phyloP scores from a whole-genome alignment of 1,140 invertebrate species.

The Schlechtendalia chinensis region DNA sequence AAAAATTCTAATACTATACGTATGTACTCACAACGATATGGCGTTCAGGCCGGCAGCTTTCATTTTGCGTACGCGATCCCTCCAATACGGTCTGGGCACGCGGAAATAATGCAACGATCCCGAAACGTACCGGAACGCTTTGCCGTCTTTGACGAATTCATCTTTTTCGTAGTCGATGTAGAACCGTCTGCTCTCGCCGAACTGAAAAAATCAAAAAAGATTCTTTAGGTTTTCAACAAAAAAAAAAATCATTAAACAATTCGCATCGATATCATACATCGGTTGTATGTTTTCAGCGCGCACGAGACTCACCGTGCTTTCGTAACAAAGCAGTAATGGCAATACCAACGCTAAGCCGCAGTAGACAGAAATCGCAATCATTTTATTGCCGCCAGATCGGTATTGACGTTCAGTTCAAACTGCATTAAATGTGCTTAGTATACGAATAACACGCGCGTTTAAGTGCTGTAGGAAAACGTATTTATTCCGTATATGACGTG shows the following conservation, averaged over 20 bases:
- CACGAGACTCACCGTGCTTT: background rate
- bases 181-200: background rate
- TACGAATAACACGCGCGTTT: too few relatives aligned
- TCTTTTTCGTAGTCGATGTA: slow-evolving; percentile 67
- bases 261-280: too few relatives aligned
- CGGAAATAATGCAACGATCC: slow-evolving; percentile 93
- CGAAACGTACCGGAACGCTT: slow-evolving; percentile 77
- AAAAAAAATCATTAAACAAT: background rate
- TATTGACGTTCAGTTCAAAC: background rate
- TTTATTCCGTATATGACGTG: too few relatives aligned
- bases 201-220: background rate
- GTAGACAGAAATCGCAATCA: background rate
- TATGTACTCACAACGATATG: slow-evolving; percentile 77
- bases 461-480: too few relatives aligned
- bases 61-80: slow-evolving; percentile 77
- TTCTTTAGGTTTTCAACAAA: too few relatives aligned
- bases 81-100: slow-evolving; percentile 78
- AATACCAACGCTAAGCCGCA: background rate
- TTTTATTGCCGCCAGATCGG: background rate
- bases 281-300: too few relatives aligned
- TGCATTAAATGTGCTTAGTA: background rate
- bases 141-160: slow-evolving; percentile 79
- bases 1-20: too few relatives aligned
- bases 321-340: background rate
- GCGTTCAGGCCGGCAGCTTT: slow-evolving; percentile 86